These are phyloP conservation scores for Drosophila nigricruria DNA, from an alignment of 2,888 invertebrate genomes.

Conservation along the genomic window DNA sequence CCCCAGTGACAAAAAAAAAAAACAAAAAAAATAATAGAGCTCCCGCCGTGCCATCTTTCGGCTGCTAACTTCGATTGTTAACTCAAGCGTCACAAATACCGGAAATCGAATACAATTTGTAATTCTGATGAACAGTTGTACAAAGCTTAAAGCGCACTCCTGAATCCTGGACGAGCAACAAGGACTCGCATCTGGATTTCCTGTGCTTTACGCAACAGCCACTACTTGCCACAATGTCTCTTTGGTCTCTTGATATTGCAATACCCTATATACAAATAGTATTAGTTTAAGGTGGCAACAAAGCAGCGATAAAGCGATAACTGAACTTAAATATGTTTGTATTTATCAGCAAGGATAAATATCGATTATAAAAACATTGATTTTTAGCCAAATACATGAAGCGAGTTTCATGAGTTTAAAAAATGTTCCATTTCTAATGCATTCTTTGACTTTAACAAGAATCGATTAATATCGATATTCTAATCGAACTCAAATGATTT, in stretches of 20 bases:
- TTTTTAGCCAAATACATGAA: too few relatives aligned
- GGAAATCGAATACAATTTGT: conserved; percentile 84
- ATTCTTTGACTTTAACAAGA: too few relatives aligned
- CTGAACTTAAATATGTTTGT: too few relatives aligned
- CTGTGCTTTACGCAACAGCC: conserved; percentile 25
- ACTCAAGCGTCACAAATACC: conserved; percentile 83
- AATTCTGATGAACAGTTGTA: conserved; percentile 81
- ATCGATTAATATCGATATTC: too few relatives aligned
- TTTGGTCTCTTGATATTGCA: conserved; percentile 29
- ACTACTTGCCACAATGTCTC: conserved; percentile 36
- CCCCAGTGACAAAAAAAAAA: neutral
- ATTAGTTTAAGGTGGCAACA: neutral
- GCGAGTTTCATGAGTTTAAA: too few relatives aligned
- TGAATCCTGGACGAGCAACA: conserved; percentile 29
- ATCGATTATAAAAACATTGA: too few relatives aligned
- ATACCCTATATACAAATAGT: neutral
- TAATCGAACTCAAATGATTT: too few relatives aligned
- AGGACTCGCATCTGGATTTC: conserved; percentile 43
- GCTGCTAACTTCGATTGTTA: conserved; percentile 78
- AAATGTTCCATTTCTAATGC: too few relatives aligned
- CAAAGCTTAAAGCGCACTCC: conserved; percentile 66
- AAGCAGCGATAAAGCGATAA: too few relatives aligned
- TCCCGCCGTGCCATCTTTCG: conserved; percentile 31
- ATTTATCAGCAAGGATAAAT: neutral
- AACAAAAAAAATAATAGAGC: neutral